Evolutionary conservation across 2,113 vertebrate genomes (phyloP), one percentile per base, ranked within the genome.

Genomic region (Gavialis gangeticus): DNA sequence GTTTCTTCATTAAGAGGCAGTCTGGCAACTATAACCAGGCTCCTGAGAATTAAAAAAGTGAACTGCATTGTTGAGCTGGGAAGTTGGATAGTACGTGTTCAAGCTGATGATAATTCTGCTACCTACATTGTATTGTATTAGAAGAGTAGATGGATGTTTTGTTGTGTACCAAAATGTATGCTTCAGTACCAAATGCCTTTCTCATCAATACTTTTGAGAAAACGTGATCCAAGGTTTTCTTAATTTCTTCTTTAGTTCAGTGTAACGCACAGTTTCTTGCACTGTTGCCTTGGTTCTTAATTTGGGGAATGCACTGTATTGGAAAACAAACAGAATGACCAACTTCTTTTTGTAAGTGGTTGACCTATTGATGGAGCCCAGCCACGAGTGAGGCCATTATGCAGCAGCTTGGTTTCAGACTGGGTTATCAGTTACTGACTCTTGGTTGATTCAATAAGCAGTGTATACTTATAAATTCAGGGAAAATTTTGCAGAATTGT

Each of bases 381-480:
- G 73, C 54, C 93, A 88, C 54, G 34, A 90, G 14, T 0, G 1
- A 54, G 83, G 57, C 69, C 82, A 5, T 12, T 16, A 4, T 13
- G 75, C 75, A 82, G 62, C 63, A 67, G 85, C 89, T 93, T 92
- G 89, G 85, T 93, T 93, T 95, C 73, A 73, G 25, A 92, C 79
- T 56, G 77, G 89, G 85, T 94, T 78, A 12, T 30, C n/a, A 6
- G 22, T 25, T 16, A 66, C 0, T 4, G 11, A 27, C 18, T 62
- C 4, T 27, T 78, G 66, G 22, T 75, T 54, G 2, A 11, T 88
- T 77, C 79, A 79, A 62, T 59, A 27, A 57, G 58, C 17, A 34
- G 30, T 25, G 4, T 79, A 34, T 7, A 13, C 78, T 91, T 46
- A 25, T 60, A 73, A 67, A 10, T 3, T 76, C 4, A 62, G 34